A percentile compares a stretch with the other conserved stretches of the same genome.
These are phyloP conservation scores for Cepaea hortensis DNA, from an alignment of 2,888 invertebrate species.

Conservation along the genomic window DNA sequence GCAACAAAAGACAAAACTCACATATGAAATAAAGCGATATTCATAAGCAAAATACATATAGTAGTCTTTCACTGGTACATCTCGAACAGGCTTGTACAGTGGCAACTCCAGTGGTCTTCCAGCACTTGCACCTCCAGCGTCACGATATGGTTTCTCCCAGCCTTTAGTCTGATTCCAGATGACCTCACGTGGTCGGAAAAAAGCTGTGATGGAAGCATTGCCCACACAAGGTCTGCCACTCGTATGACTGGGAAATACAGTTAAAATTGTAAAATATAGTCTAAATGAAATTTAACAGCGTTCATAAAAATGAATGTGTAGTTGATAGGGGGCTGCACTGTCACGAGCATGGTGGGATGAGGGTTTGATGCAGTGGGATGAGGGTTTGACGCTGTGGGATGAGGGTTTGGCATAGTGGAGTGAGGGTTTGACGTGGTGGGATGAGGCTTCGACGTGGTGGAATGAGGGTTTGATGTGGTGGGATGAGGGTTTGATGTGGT, in stretches of 20 bases:
- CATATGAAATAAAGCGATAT: constrained; percentile 62
- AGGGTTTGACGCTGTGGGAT: too few relatives aligned
- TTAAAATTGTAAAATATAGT: background rate
- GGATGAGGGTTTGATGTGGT: too few relatives aligned
- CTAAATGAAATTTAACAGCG: background rate
- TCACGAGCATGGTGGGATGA: too few relatives aligned
- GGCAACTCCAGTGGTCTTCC: constrained; percentile 36
- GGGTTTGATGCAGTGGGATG: too few relatives aligned
- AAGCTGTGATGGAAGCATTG: constrained; percentile 86
- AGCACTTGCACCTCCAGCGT: background rate
- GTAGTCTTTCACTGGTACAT: constrained; percentile 51
- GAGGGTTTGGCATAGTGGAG: too few relatives aligned
- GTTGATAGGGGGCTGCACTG: too few relatives aligned
- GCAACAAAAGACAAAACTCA: constrained; percentile 54
- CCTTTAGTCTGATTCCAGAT: constrained; percentile 52
- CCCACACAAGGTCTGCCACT: constrained; percentile 93
- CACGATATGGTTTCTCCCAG: constrained; percentile 43
- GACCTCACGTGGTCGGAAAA: constrained; percentile 51
- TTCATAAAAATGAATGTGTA: too few relatives aligned
- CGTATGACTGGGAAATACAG: constrained; percentile 81
- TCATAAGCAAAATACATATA: constrained; percentile 54
- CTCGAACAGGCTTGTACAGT: constrained; percentile 45
- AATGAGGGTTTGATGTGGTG: too few relatives aligned
- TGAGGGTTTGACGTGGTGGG: too few relatives aligned
- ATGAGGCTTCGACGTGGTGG: too few relatives aligned